Evolutionary conservation across 2,888 invertebrate genomes (phyloP).

Genomic region (Stenoptilia bipunctidactyla): DNA sequence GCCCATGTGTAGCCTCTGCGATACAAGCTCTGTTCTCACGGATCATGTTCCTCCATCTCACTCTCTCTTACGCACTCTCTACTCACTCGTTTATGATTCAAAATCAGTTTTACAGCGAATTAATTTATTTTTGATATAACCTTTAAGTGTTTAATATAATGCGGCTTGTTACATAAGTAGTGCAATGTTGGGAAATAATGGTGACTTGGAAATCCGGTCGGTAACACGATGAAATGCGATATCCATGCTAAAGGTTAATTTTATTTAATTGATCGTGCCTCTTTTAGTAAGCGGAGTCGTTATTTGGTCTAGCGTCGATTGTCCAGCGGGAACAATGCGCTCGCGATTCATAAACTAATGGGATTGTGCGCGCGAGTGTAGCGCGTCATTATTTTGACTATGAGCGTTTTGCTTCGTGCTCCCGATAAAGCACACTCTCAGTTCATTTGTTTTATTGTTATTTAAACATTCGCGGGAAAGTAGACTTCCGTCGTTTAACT

Average conservation of each 20-base stretch:
- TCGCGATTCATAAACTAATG: conserved; percentile 60
- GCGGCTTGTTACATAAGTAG: not conserved
- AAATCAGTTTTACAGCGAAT: conserved; percentile 17
- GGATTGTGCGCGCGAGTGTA: conserved; percentile 22
- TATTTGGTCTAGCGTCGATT: conserved; percentile 66
- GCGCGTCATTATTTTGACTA: conserved; percentile 61
- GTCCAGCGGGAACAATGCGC: conserved; percentile 51
- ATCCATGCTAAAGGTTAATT: not conserved
- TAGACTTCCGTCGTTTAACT: conserved; percentile 36
- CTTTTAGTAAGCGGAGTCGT: conserved; percentile 46
- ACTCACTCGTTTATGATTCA: conserved; percentile 32
- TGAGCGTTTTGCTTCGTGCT: conserved; percentile 51
- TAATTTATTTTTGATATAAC: conserved; percentile 25
- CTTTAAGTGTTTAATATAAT: not conserved
- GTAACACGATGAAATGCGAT: not conserved
- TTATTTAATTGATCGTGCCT: conserved; percentile 23
- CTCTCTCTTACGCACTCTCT: conserved; percentile 24
- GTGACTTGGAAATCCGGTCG: not conserved
- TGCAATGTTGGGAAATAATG: not conserved
- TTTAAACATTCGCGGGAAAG: conserved; percentile 38
- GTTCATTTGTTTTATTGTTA: conserved; percentile 42
- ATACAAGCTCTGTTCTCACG: conserved; percentile 40
- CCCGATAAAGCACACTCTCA: conserved; percentile 51
- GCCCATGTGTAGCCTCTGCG: too few relatives aligned
- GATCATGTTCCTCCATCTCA: conserved; percentile 37